Conservation (phyloP, 2,888 invertebrate species). For the Hirudinaria manillensis region DNA sequence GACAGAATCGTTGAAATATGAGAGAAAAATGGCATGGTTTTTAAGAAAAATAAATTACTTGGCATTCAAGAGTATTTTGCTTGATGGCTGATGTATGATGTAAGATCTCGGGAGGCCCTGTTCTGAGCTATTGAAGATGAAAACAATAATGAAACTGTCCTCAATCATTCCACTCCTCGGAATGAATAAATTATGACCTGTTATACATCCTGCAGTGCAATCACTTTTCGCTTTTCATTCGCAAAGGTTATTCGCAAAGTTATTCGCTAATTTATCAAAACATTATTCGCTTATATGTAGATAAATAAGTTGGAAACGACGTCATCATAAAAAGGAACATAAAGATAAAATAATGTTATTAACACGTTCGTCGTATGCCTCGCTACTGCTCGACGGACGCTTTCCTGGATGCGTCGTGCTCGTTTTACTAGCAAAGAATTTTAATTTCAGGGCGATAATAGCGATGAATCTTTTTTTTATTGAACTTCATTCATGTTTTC, state of each 20-base stretch:
- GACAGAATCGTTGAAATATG: too few species aligned
- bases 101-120: conserved; percentile 4
- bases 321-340: background rate
- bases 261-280: background rate
- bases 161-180: conserved; percentile 6
- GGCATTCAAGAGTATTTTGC: background rate
- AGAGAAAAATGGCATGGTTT: too few species aligned
- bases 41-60: conserved; percentile 8
- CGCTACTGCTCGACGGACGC: background rate
- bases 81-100: conserved; percentile 3
- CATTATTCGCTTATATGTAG: background rate
- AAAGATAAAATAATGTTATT: conserved; percentile 8
- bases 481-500: conserved; percentile 25
- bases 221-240: conserved; percentile 6
- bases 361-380: background rate
- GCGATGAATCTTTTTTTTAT: conserved; percentile 15
- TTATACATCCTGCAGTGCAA: background rate
- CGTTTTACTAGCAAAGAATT: background rate
- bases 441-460: conserved; percentile 4
- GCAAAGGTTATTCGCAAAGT: background rate
- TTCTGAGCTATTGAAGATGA: conserved; percentile 13
- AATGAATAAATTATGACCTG: conserved; percentile 15
- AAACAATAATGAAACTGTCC: conserved; percentile 2
- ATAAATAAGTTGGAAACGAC: background rate
- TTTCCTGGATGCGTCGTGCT: background rate